Evolutionary conservation across 2,888 invertebrate genomes (phyloP).

Genomic region (Drosophila nigricruria): DNA sequence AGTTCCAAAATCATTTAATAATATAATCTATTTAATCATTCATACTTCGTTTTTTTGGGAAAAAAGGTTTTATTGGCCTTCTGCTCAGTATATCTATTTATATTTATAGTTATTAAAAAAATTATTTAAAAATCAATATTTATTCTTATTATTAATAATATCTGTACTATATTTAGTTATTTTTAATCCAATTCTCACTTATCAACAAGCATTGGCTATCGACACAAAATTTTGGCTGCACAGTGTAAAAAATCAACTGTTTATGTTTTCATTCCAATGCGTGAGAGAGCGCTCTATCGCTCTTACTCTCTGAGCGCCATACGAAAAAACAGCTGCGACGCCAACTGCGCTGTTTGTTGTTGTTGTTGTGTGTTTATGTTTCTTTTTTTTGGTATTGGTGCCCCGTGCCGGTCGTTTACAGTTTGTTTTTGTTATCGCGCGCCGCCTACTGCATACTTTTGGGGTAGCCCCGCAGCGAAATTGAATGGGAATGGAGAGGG

Average conservation of each 20-base stretch:
- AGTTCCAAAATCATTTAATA: too few species aligned
- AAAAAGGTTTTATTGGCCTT: too few species aligned
- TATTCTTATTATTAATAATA: too few species aligned
- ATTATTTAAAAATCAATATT: too few species aligned
- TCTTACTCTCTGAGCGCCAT: conserved; percentile 25
- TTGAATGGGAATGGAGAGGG: neutral
- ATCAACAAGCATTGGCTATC: neutral
- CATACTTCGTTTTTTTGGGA: too few species aligned
- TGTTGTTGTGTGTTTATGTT: conserved; percentile 6
- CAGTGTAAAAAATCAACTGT: conserved; percentile 60
- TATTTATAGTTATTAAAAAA: too few species aligned
- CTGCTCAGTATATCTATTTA: too few species aligned
- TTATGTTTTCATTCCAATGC: conserved; percentile 68
- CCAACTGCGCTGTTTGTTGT: conserved; percentile 11
- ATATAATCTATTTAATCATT: too few species aligned
- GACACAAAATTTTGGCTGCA: neutral
- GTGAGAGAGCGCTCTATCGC: conserved; percentile 27
- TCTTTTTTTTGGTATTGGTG: conserved; percentile 39
- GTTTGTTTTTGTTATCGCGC: conserved; percentile 71
- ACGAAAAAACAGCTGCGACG: conserved; percentile 46
- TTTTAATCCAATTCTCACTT: too few species aligned
- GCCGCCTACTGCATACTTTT: conserved; percentile 72
- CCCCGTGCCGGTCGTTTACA: conserved; percentile 60
- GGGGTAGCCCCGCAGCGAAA: conserved; percentile 42
- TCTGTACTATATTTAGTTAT: too few species aligned